These are phyloP conservation scores for Sesamia inferens DNA, from an alignment of 2,888 invertebrate species.

Conservation along the genomic window DNA sequence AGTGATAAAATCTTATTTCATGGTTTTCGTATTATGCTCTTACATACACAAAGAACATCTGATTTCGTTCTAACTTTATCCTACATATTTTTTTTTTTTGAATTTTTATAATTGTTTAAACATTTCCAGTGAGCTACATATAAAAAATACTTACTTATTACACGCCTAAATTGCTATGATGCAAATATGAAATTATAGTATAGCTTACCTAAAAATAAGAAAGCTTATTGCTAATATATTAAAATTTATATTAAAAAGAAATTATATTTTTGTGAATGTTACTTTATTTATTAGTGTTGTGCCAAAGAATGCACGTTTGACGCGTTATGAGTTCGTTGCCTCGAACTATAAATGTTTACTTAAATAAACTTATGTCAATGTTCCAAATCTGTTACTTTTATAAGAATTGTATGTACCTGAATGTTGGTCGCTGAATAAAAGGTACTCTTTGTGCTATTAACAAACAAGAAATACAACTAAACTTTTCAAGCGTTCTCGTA, in stretches of 20 bases:
- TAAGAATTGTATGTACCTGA: conserved; percentile 62
- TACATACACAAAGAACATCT: not conserved
- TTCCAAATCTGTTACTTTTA: conserved; percentile 34
- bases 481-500: not conserved
- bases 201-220: conserved; percentile 20
- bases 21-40: conserved; percentile 5
- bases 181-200: conserved; percentile 22
- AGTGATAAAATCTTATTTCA: conserved; percentile 17
- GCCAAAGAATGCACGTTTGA: conserved; percentile 70
- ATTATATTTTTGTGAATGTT: conserved; percentile 62
- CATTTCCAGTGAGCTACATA: conserved; percentile 13
- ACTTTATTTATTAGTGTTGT: conserved; percentile 65
- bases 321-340: conserved; percentile 46
- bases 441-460: conserved; percentile 20
- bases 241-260: conserved; percentile 17
- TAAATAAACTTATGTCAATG: conserved; percentile 25
- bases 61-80: not conserved
- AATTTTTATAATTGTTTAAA: not conserved
- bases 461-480: not conserved
- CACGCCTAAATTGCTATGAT: conserved; percentile 13
- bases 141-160: conserved; percentile 10
- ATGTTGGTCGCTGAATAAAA: conserved; percentile 31
- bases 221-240: conserved; percentile 51
- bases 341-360: conserved; percentile 48
- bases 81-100: not conserved